Evolutionary conservation across 2,113 vertebrate genomes (phyloP).

Genomic region (Nymphicus hollandicus): DNA sequence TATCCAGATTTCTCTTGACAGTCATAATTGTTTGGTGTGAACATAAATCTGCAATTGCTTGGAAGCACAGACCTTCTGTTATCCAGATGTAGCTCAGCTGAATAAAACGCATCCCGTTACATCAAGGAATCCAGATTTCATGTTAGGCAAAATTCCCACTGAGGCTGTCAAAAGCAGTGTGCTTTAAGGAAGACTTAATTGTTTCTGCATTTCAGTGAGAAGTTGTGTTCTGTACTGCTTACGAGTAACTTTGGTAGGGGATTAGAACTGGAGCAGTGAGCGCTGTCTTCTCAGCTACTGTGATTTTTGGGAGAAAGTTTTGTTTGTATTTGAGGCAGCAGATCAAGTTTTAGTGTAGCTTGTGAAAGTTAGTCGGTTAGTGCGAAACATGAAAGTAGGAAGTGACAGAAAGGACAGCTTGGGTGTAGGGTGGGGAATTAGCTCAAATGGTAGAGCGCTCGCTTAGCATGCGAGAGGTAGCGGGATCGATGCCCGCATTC

Average conservation of each 20-base stretch:
- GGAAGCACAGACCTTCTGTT: neutral
- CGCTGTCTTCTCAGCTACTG: neutral
- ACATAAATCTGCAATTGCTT: neutral
- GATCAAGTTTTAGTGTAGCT: rapidly evolving
- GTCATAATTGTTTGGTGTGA: neutral
- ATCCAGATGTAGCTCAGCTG: neutral
- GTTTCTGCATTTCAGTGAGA: neutral
- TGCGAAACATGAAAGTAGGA: rapidly evolving
- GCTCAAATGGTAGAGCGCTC: slow-evolving; percentile 76
- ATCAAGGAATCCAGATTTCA: neutral
- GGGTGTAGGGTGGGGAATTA: rapidly evolving
- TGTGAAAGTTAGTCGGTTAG: rapidly evolving
- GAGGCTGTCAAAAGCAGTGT: neutral
- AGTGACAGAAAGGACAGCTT: rapidly evolving
- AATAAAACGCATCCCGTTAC: neutral
- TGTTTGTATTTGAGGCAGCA: rapidly evolving
- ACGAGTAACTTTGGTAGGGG: rapidly evolving
- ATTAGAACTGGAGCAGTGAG: neutral
- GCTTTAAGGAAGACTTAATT: neutral
- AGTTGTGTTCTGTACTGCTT: rapidly evolving
- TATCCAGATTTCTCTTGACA: neutral
- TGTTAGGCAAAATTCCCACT: neutral
- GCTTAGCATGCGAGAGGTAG: slow-evolving; percentile 77
- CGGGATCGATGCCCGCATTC: slow-evolving; percentile 80
- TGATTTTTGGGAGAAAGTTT: rapidly evolving